Evolutionary conservation across 2,888 invertebrate genomes (phyloP), one percentile per base, ranked within the genome.

Genomic region (Sinelater perroti): DNA sequence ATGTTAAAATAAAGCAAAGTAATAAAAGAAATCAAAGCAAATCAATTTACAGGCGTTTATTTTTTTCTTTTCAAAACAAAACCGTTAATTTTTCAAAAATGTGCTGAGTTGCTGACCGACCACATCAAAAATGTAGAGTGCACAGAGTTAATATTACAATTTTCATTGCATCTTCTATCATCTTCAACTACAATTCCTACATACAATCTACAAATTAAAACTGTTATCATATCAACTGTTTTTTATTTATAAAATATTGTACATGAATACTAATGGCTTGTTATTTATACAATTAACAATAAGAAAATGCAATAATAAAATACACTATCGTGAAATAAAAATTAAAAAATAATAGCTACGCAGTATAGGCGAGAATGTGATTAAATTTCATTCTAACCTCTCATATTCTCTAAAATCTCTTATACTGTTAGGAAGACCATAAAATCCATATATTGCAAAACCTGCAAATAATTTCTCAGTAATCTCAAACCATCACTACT

Each of bases 371-470:
- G 17, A 36, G 36, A 36, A 13, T 36, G 11, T 6, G 26, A 2
- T 14, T 13, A 24, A 24, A 40, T 58, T 40, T 70, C 63, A 77
- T 42, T 77, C 72, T 68, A 78, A 72, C 65, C 71, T 68, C 69
- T 76, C 73, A 68, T 77, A 77, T 69, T 74, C 68, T 69, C 71
- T 67, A 70, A 70, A 75, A 62, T 70, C 66, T 69, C 66, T 68
- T 65, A 75, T 65, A 68, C 77, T 77, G 67, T 78, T 77, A 63
- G 81, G 81, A 65, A 90, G 83, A 67, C 90, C 89, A 72, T 90
- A 90, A 70, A 81, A 80, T 74, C 88, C 85, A 78, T 90, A 90
- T 70, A 90, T 83, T 58, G 83, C 75, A 62, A 88, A 81, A 68
- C 90, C 89, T 88, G 78, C 45, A 79, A 79, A 70, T 42, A 51